These are phyloP conservation scores for Eurystomus gularis DNA, from an alignment of 2,113 vertebrate genomes.

Conservation along the genomic window DNA sequence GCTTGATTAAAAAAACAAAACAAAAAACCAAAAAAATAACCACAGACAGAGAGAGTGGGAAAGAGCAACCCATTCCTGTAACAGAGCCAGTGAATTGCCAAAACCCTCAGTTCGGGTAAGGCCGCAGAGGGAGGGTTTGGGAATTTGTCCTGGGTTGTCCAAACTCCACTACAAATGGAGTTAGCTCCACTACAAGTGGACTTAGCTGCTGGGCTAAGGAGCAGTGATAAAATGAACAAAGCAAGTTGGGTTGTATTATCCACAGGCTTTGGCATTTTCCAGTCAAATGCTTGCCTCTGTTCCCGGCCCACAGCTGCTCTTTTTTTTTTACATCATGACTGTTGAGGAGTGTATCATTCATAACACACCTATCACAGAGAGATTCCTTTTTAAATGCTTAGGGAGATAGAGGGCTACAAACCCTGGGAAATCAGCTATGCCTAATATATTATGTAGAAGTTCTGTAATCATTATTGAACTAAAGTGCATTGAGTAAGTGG, in stretches of 20 bases:
- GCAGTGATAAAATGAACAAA: background rate
- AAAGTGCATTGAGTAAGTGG: conserved; percentile 74
- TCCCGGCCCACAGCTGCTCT: background rate
- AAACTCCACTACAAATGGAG: no score
- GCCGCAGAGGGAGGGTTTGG: background rate
- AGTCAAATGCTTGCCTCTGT: background rate
- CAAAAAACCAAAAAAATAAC: background rate
- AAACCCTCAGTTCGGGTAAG: background rate
- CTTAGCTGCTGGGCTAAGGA: no score
- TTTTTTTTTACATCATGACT: conserved; percentile 21
- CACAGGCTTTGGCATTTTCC: conserved; percentile 24
- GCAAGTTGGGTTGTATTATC: background rate
- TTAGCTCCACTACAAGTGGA: no score
- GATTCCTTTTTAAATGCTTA: conserved; percentile 18
- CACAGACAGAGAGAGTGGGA: rapidly evolving
- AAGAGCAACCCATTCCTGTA: background rate
- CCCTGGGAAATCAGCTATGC: conserved; percentile 66
- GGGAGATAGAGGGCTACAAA: conserved; percentile 57
- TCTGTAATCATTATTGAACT: conserved; percentile 73
- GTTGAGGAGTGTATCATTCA: conserved; percentile 42
- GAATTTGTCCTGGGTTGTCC: background rate
- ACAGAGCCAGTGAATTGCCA: background rate
- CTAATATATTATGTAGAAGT: conserved; percentile 76
- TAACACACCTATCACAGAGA: conserved; percentile 39
- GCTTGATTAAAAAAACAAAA: background rate